Evolutionary conservation across 2,888 invertebrate genomes (phyloP).

Genomic region (Hypena proboscidalis): DNA sequence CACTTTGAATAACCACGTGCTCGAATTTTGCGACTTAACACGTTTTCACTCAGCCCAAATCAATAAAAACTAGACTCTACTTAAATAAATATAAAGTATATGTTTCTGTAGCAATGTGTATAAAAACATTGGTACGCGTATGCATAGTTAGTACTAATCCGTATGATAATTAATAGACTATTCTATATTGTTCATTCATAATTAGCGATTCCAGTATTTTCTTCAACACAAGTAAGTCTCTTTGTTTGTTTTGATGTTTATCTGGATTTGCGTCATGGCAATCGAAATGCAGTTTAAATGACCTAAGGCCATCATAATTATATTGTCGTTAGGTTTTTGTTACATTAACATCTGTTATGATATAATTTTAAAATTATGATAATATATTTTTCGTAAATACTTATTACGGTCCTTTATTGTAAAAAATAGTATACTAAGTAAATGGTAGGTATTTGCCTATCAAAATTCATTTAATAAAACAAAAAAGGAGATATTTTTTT

Average conservation of each 20-base stretch:
- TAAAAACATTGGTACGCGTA: conserved; percentile 9
- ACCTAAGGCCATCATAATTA: conserved; percentile 5
- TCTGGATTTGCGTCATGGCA: conserved; percentile 14
- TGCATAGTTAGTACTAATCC: conserved; percentile 12
- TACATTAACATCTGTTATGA: neutral
- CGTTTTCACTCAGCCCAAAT: conserved; percentile 6
- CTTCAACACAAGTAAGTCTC: conserved; percentile 17
- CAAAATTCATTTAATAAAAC: too few relatives aligned
- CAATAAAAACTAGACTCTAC: conserved; percentile 13
- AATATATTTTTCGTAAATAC: too few relatives aligned
- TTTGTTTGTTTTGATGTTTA: conserved; percentile 1
- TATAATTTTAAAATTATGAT: neutral
- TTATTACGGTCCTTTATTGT: too few relatives aligned
- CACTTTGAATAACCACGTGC: conserved; percentile 24
- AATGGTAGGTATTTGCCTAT: too few relatives aligned
- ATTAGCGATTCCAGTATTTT: conserved; percentile 15
- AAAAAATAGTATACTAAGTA: too few relatives aligned
- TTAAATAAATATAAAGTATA: neutral
- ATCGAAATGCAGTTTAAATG: neutral
- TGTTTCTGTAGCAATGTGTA: neutral
- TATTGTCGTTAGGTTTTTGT: neutral
- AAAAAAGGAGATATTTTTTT: too few relatives aligned
- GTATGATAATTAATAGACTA: conserved; percentile 22
- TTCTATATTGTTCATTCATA: conserved; percentile 19
- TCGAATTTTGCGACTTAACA: conserved; percentile 7